Base-by-base conservation (phyloP, 1,140 invertebrate genomes). In the Saccostrea glomerata region DNA sequence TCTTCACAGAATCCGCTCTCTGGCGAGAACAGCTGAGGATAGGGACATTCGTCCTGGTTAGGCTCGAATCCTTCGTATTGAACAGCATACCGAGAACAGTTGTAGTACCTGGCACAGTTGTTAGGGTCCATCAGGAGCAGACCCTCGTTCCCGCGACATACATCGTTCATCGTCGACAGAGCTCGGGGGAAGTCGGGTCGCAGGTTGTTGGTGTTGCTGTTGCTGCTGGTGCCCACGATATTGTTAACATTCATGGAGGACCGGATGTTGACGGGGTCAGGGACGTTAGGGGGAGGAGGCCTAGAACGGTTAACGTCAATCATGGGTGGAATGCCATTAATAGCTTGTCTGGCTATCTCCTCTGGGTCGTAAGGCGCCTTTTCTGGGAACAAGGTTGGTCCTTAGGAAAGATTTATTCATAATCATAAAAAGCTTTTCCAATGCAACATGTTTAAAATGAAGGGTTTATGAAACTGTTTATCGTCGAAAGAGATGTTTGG, bases 21-120 rank as follows among this genome's bases (percentile, higher is more conserved):
- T 5, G 82, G 66, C 36, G 90, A 87, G 63, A 90, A 93, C 17
- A 93, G 87, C 56, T 93, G 90, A 25, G 93, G 93, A 86, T 93
- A 93, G 1, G 89, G 87, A 87, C 93, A 93, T 84, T 93, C 92
- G 11, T 88, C 83, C 15, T 92, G 91, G 70, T 91, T 92, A 13
- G 82, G 86, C 40, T 47, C 77, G 30, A 90, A 87, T 84, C 89
- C 91, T 30, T 86, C 88, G 70, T 87, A 87, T 58, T 56, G 83
- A 23, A 86, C 87, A 13, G 87, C 89, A 12, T 84, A 86, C 4
- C 89, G 54, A 66, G 90, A 91, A 82, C 93, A 93, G 87, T 93
- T 92, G 83, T 89, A 92, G 82, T 91, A 93, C 25, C 92, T 86
- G 9, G 92, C 93, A 86, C 93, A 93, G 87, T 93, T 92, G 82